Conservation (phyloP, 2,113 vertebrate species). For the Ceuthmochares aereus region DNA sequence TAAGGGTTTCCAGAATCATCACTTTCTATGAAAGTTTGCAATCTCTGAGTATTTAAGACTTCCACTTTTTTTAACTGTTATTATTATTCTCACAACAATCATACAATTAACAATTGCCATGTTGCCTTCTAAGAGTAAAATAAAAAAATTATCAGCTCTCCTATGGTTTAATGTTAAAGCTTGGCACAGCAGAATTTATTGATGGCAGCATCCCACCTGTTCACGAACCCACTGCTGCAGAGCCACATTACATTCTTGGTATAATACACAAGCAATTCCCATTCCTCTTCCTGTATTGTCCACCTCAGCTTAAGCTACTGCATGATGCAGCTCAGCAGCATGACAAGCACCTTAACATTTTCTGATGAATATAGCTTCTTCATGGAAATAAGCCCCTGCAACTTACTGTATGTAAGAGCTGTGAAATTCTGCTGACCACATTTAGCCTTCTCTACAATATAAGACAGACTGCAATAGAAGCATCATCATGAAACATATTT, state of each 20-base stretch:
- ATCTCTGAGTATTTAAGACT: not conserved
- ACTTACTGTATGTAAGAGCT: not conserved
- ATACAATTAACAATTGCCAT: rapidly evolving
- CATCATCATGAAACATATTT: not conserved
- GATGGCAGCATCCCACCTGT: not conserved
- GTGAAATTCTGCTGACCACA: not conserved
- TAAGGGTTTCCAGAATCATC: not conserved
- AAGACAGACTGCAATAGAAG: not conserved
- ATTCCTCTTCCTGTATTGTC: not conserved
- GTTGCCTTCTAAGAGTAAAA: not conserved
- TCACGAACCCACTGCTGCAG: rapidly evolving
- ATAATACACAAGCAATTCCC: not conserved
- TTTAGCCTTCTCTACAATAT: not conserved
- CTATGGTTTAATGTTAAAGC: not conserved
- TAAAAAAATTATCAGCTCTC: not conserved
- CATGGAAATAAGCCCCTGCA: not conserved
- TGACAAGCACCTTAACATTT: not conserved
- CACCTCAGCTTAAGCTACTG: not conserved
- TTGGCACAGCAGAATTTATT: not conserved
- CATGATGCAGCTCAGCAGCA: not conserved
- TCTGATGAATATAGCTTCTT: not conserved
- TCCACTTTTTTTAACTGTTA: not conserved
- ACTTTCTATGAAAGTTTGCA: not conserved
- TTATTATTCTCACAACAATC: not conserved
- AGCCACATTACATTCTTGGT: not conserved